A percentile compares a stretch with the other conserved stretches of the same genome.
phyloP scores from a whole-genome alignment of 2,797 vertebrate genomes.

The Megalops cyprinoides region DNA sequence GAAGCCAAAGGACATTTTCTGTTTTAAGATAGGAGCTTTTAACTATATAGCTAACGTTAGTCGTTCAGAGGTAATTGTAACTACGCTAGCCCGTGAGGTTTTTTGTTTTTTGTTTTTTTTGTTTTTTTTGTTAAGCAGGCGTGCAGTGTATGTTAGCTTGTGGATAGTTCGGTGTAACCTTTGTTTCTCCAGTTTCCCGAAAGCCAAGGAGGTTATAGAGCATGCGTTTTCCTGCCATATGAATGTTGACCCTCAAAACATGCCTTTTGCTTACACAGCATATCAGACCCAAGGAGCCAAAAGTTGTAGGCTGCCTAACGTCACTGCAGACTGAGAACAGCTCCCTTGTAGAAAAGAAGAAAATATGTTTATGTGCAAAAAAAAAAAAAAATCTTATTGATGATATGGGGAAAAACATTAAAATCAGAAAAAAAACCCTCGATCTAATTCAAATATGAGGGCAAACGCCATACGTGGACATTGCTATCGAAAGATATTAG shows the following conservation, averaged over 20 bases:
- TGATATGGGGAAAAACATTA: too few species aligned
- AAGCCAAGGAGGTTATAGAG: not conserved
- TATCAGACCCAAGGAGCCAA: not conserved
- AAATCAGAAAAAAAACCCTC: not conserved
- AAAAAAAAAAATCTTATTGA: too few species aligned
- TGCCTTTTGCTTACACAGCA: not conserved
- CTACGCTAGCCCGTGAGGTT: not conserved
- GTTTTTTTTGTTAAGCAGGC: too few species aligned
- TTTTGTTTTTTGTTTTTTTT: too few species aligned
- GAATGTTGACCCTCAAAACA: not conserved
- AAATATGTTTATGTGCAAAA: too few species aligned
- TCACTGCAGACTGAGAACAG: too few species aligned
- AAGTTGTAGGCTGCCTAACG: too few species aligned
- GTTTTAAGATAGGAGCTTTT: not conserved
- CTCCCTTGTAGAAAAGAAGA: too few species aligned
- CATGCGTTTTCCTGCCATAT: not conserved
- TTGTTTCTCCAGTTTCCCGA: not conserved
- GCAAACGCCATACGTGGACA: not conserved
- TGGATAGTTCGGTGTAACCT: too few species aligned
- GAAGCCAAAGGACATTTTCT: too few species aligned
- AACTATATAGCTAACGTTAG: slow-evolving; percentile 32
- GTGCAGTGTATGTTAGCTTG: too few species aligned
- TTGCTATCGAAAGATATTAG: not conserved
- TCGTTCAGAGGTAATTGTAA: not conserved
- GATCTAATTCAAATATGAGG: not conserved